phyloP scores from a whole-genome alignment of 2,797 vertebrate genomes.

The Ptychadena robeensis region DNA sequence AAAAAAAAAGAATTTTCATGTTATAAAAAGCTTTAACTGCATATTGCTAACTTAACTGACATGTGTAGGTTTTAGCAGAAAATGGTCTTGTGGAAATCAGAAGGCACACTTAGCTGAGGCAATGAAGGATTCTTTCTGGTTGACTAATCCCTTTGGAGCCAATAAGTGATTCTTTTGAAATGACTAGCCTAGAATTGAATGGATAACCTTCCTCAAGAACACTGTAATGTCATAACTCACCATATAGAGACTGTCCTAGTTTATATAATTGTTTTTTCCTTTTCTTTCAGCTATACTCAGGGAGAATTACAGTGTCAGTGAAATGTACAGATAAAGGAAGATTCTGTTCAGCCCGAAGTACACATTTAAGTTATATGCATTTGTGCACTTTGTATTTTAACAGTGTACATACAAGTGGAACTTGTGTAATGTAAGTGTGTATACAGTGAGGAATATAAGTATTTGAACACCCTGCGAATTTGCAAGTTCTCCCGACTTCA shows the following conservation, averaged over 20 bases:
- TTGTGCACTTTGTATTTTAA: no score
- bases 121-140: not conserved
- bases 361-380: not conserved
- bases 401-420: no score
- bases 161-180: constrained; percentile 20
- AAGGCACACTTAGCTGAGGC: not conserved
- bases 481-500: no score
- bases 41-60: constrained; percentile 4
- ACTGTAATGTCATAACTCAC: constrained; percentile 7
- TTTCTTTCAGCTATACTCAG: not conserved
- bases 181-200: constrained; percentile 2
- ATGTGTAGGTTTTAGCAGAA: constrained; percentile 8
- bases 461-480: no score
- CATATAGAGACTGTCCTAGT: not conserved
- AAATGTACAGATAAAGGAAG: not conserved
- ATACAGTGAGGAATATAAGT: no score
- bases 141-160: not conserved
- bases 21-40: not conserved
- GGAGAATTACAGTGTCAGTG: not conserved
- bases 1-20: not conserved
- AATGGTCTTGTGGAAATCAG: constrained; percentile 7
- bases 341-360: not conserved
- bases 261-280: not conserved
- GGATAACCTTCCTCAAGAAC: constrained; percentile 6
- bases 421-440: no score